Conservation (phyloP, 2,113 vertebrate genomes). For the Leptodactylus fuscus region DNA sequence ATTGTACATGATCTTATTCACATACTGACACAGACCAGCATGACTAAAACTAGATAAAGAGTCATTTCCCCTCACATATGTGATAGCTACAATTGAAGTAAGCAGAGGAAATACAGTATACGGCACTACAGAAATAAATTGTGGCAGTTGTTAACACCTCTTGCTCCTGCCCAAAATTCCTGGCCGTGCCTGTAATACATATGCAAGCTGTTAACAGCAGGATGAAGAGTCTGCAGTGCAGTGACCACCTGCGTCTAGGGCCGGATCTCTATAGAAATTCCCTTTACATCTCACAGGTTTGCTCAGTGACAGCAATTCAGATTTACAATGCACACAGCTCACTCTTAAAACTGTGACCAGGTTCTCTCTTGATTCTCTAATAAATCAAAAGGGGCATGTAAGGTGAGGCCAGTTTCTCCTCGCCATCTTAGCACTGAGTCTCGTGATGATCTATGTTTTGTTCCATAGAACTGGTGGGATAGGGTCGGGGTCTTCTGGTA, state of each 20-base stretch:
- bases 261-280: constrained; percentile 50
- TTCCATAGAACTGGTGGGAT: too few species aligned
- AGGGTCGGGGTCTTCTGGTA: neutral
- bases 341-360: constrained; percentile 36
- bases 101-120: constrained; percentile 27
- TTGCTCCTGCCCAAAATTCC: constrained; percentile 24
- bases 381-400: neutral
- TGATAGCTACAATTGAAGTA: constrained; percentile 23
- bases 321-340: constrained; percentile 40
- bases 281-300: constrained; percentile 49
- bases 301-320: constrained; percentile 48
- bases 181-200: constrained; percentile 50
- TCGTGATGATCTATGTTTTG: neutral
- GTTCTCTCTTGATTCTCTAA: neutral
- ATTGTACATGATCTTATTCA: neutral
- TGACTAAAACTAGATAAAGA: constrained; percentile 5
- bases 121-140: constrained; percentile 21
- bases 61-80: neutral
- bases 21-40: neutral
- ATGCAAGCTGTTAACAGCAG: constrained; percentile 50
- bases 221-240: constrained; percentile 5
- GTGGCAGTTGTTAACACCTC: constrained; percentile 56
- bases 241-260: constrained; percentile 42
- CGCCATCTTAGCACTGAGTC: neutral
- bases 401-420: neutral